Conservation (phyloP, 2,797 vertebrate species). For the Lateolabrax maculatus region DNA sequence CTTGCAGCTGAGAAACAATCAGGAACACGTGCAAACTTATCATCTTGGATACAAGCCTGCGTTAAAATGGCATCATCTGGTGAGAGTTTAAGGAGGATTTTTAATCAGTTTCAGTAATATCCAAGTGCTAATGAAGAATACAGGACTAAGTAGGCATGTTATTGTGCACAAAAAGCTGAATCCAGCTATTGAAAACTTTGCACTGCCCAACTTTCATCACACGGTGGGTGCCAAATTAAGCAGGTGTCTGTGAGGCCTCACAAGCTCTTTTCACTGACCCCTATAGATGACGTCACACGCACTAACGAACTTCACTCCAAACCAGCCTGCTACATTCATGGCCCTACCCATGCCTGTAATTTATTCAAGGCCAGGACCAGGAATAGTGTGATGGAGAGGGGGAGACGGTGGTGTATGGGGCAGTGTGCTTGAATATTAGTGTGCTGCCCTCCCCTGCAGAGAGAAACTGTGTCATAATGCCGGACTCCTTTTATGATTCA, state of each 20-base stretch:
- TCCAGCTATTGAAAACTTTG: slow-evolving; percentile 57
- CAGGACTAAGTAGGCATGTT: slow-evolving; percentile 31
- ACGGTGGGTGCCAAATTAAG: slow-evolving; percentile 75
- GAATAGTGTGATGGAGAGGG: slow-evolving; percentile 62
- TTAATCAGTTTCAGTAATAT: slow-evolving; percentile 31
- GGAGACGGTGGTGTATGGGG: slow-evolving; percentile 57
- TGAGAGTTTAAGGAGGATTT: slow-evolving; percentile 27
- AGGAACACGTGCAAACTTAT: neutral
- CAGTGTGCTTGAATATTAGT: slow-evolving; percentile 82
- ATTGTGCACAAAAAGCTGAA: slow-evolving; percentile 56
- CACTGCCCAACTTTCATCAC: slow-evolving; percentile 57
- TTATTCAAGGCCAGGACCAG: slow-evolving; percentile 81
- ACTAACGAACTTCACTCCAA: slow-evolving; percentile 81
- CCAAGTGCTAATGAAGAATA: slow-evolving; percentile 31
- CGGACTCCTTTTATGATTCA: slow-evolving; percentile 87
- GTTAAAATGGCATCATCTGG: neutral
- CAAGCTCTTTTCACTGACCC: slow-evolving; percentile 76
- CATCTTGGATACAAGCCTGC: slow-evolving; percentile 4
- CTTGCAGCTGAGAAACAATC: slow-evolving; percentile 18
- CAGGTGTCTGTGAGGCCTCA: slow-evolving; percentile 82
- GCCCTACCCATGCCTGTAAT: slow-evolving; percentile 77
- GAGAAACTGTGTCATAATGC: slow-evolving; percentile 91
- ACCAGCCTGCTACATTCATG: slow-evolving; percentile 77
- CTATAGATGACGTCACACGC: slow-evolving; percentile 79
- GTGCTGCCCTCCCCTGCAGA: slow-evolving; percentile 82